A percentile compares a stretch with the other conserved stretches of the same genome.
Conservation (phyloP, 2,113 vertebrate species). For the Terrapene triunguis region DNA sequence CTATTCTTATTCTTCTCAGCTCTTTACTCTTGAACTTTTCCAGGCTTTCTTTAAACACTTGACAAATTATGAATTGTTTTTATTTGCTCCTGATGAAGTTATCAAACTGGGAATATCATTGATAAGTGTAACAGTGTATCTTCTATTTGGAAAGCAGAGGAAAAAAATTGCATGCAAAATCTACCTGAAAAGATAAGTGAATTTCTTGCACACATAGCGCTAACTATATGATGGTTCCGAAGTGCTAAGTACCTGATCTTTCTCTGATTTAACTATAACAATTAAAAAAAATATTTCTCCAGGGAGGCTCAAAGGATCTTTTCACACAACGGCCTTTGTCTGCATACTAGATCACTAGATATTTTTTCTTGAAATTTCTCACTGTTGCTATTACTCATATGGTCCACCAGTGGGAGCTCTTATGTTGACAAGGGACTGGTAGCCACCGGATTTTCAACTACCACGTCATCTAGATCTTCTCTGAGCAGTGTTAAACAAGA, state of each 20-base stretch:
- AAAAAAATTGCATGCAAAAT: not conserved
- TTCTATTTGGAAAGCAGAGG: conserved; percentile 32
- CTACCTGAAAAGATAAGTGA: conserved; percentile 7
- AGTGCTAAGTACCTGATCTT: not conserved
- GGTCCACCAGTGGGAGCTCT: not conserved
- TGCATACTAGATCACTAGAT: not conserved
- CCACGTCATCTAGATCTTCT: not conserved
- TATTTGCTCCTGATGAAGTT: not conserved
- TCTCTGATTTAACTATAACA: not conserved
- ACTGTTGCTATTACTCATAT: not conserved
- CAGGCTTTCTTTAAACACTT: not conserved
- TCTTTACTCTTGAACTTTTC: conserved; percentile 21
- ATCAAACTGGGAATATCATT: not conserved
- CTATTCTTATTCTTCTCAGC: not conserved
- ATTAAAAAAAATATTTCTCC: not conserved
- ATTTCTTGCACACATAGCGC: not conserved
- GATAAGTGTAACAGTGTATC: not conserved
- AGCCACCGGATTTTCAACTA: not conserved
- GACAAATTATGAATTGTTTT: not conserved
- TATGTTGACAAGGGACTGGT: conserved; percentile 14
- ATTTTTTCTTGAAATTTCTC: not conserved
- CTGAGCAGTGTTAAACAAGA: not conserved
- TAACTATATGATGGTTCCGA: not conserved
- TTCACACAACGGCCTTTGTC: not conserved
- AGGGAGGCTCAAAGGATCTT: not conserved